Conservation (phyloP, 64 coral and sea anemone species). For the Orbicella faveolata region DNA sequence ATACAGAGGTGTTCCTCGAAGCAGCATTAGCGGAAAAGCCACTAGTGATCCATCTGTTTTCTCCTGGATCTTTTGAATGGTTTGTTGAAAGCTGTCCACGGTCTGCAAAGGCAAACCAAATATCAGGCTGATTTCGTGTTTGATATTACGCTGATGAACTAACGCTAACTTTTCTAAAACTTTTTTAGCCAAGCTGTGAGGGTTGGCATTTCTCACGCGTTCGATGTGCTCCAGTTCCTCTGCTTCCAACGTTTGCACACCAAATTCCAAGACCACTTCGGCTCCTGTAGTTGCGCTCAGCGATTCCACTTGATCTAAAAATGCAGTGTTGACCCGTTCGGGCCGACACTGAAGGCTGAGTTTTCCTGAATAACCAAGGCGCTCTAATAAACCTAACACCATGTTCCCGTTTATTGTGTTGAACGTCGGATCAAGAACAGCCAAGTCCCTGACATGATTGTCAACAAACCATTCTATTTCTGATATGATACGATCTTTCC, state of each 20-base stretch:
- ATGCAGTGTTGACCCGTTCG: conserved; percentile 7
- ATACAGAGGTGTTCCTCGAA: conserved; percentile 30
- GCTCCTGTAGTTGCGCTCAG: conserved; percentile 30
- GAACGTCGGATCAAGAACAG: conserved; percentile 32
- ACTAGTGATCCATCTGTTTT: not conserved
- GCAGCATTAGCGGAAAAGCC: conserved; percentile 42
- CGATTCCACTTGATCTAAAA: conserved; percentile 29
- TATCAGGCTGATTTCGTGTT: conserved; percentile 33
- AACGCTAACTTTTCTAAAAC: conserved; percentile 1
- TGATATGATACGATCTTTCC: not conserved
- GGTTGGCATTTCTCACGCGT: not conserved
- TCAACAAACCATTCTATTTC: conserved; percentile 37
- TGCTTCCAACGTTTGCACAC: conserved; percentile 17
- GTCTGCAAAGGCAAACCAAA: conserved; percentile 48
- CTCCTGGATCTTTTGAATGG: not conserved
- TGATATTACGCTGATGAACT: conserved; percentile 16
- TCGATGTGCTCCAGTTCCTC: not conserved
- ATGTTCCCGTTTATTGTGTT: conserved; percentile 4
- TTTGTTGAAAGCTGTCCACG: conserved; percentile 16
- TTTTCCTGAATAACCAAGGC: conserved; percentile 8
- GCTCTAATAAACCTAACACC: not conserved
- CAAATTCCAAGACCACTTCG: conserved; percentile 22
- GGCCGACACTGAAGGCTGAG: conserved; percentile 2
- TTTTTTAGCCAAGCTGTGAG: not conserved
- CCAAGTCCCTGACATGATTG: conserved; percentile 8